Base-by-base conservation (phyloP, 2,888 invertebrate species). In the Macrophya annulata region DNA sequence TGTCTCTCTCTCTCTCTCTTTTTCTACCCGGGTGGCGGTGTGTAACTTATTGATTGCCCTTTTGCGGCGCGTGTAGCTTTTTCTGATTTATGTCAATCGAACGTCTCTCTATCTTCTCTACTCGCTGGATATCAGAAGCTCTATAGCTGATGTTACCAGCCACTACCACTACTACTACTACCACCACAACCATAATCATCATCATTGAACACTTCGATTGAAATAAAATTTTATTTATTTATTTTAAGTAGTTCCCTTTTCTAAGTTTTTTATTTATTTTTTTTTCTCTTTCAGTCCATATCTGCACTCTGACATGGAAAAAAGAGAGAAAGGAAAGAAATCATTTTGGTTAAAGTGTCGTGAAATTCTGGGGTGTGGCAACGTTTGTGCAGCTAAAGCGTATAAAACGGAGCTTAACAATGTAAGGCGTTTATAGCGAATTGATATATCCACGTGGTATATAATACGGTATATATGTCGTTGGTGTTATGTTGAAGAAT, bases 1-100 rank as follows among this genome's bases (percentile, higher is more conserved):
- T 62, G 3, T 9, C 8, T 48, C 4, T 62, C 0, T n/a, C n/a
- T 62, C n/a, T 9, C 8, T 8, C 4, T 62, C 2, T 15, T 43
- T 5, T 8, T 9, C 31, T 51, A 21, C 31, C 51, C n/a, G 25
- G 17, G 37, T 25, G n/a, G 15, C 21, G 62, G 59, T 40, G 81
- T 81, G 62, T 81, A 81, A 81, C 62, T 81, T 81, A 81, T 81
- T 51, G 81, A 81, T 81, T 81, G 81, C 81, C 43, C 59, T 62
- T 81, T 48, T 40, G 40, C 37, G 62, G 37, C 40, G 21, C 43
- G 81, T 81, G 51, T 81, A 62, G 81, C 62, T 43, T 81, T 43
- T 55, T 81, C 37, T 81, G 81, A 81, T 81, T 81, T 81, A 81
- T 81, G 59, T 59, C 62, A 81, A 62, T 77, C 77, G 15, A 55